phyloP scores from a whole-genome alignment of 2,888 invertebrate species.

The Brachynemurus nebulosus region DNA sequence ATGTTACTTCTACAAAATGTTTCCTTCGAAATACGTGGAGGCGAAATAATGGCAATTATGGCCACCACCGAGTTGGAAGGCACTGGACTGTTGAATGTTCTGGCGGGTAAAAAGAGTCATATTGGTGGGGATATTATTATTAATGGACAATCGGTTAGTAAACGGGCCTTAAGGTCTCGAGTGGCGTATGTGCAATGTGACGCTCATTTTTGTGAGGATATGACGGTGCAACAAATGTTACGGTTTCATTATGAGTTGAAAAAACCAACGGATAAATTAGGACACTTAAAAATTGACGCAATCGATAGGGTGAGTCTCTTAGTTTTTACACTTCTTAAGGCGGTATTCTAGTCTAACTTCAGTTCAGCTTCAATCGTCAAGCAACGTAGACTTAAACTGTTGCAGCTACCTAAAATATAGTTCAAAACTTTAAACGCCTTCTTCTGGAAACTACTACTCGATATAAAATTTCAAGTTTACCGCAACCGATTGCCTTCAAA shows the following conservation, averaged over 20 bases:
- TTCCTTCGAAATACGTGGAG: conserved; percentile 79
- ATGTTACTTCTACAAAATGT: conserved; percentile 55
- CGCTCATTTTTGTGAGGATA: conserved; percentile 63
- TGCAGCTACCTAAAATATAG: too few relatives aligned
- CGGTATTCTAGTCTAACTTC: too few relatives aligned
- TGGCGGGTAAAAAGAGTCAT: conserved; percentile 55
- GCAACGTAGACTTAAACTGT: too few relatives aligned
- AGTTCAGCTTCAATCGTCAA: too few relatives aligned
- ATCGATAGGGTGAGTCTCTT: conserved; percentile 48
- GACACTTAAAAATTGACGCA: conserved; percentile 54
- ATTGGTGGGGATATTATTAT: conserved; percentile 64
- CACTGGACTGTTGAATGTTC: conserved; percentile 67
- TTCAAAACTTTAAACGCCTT: too few relatives aligned
- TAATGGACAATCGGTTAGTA: conserved; percentile 71
- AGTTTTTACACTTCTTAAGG: too few relatives aligned
- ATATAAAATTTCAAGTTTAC: too few relatives aligned
- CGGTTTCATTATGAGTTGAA: conserved; percentile 68
- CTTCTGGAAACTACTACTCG: too few relatives aligned
- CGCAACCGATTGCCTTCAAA: too few relatives aligned
- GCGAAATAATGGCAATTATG: conserved; percentile 82
- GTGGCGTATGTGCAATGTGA: conserved; percentile 65
- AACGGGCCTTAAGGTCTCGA: conserved; percentile 52
- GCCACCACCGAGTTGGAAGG: conserved; percentile 76
- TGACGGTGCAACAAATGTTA: conserved; percentile 83
- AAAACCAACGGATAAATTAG: conserved; percentile 44